Base-by-base conservation (phyloP, 2,888 invertebrate genomes). In the Atethmia centrago region DNA sequence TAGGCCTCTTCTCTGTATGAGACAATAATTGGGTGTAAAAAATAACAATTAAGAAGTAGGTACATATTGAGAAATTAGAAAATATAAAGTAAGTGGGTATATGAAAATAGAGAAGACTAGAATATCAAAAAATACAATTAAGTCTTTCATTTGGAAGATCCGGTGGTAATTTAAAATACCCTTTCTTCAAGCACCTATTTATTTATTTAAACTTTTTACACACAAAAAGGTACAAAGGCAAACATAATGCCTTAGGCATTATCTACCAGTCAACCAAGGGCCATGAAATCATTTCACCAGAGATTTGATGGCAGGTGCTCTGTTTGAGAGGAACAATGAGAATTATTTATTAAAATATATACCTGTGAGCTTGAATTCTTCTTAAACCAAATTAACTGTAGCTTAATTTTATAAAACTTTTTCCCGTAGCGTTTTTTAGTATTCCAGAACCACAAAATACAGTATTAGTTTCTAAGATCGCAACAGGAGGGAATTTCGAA, bases 401-500 rank as follows among this genome's bases (percentile, higher is more conserved):
- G 9, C n/a, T 47, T 25, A 9, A 40, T 28, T 40, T 42, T 9
- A 31, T 9, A 12, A 36, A 53, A 31, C 2, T 16, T 9, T 42
- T 49, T 42, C 21, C 56, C 16, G 25, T 55, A 45, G 49, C 3
- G 7, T 25, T 49, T 45, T n/a, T 28, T 19, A 14, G 0, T 9
- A 72, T 21, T 1, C 21, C 1, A n/a, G 9, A 28, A 51, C 10
- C 2, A 21, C 31, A 19, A 47, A 59, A n/a, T 59, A 31, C n/a
- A 61, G 4, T 1, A 40, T 36, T 8, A 25, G 8, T 58, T 76
- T 65, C 36, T 53, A 1, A n/a, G 55, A 75, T 64, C 31, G 3
- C 51, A 56, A 21, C 36, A 62, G 63, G 69, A 56, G 51, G 47
- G 16, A 16, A 66, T 69, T 51, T 25, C 19, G 10, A 8, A 14